Conservation (phyloP, 2,113 vertebrate species). For the Rhynchomys soricoides region DNA sequence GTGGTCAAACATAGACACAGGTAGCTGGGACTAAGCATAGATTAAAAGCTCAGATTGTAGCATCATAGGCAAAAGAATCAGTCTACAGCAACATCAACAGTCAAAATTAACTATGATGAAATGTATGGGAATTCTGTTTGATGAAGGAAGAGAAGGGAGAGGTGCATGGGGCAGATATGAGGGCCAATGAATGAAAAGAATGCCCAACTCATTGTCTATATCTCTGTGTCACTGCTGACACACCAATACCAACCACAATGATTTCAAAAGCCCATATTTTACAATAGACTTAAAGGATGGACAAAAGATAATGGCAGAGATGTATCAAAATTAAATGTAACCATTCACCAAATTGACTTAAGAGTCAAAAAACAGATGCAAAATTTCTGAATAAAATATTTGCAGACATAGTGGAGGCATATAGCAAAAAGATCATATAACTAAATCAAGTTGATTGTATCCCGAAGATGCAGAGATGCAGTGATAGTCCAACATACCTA, state of each 20-base stretch:
- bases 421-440: not conserved
- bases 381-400: not conserved
- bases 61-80: not conserved
- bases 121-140: not conserved
- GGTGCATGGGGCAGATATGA: accelerated
- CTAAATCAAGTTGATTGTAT: not conserved
- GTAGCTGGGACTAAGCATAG: no score
- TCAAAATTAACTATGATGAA: not conserved
- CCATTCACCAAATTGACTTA: not conserved
- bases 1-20: not conserved
- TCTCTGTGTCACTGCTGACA: not conserved
- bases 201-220: not conserved
- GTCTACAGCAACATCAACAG: not conserved
- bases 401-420: not conserved
- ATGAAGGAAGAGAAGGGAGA: not conserved
- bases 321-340: not conserved
- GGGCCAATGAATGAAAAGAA: not conserved
- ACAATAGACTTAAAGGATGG: not conserved
- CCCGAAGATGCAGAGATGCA: not conserved
- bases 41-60: not conserved
- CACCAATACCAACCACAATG: not conserved
- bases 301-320: not conserved
- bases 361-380: not conserved
- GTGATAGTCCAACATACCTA: not conserved
- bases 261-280: not conserved